Evolutionary conservation across 1,140 invertebrate genomes (phyloP).

Genomic region (Epicauta chinensis): DNA sequence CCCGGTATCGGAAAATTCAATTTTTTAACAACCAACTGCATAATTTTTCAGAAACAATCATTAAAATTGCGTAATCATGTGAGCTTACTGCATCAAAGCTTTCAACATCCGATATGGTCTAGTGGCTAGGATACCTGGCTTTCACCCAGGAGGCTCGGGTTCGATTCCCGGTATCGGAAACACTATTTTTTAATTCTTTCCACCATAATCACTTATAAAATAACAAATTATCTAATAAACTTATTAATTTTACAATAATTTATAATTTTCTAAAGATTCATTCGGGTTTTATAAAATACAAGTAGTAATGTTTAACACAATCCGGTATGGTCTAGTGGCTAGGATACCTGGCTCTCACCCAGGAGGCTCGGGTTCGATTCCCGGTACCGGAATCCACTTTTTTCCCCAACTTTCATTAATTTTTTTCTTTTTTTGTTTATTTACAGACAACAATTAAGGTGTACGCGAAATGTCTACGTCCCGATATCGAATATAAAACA

Average conservation of each 20-base stretch:
- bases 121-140: conserved; percentile 36
- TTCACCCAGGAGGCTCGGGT: conserved; percentile 37
- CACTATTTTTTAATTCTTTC: too few species aligned
- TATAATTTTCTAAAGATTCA: too few species aligned
- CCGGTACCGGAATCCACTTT: conserved; percentile 30
- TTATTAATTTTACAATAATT: too few species aligned
- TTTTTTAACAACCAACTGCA: too few species aligned
- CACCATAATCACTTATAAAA: too few species aligned
- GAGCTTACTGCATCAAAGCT: too few species aligned
- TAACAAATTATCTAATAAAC: too few species aligned
- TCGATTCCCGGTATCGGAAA: conserved; percentile 36
- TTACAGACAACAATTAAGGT: conserved; percentile 87
- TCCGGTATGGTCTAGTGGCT: conserved; percentile 38
- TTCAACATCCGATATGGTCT: conserved; percentile 30
- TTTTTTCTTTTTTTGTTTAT: conserved; percentile 33
- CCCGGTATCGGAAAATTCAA: too few species aligned
- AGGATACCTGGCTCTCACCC: conserved; percentile 37
- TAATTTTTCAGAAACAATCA: too few species aligned
- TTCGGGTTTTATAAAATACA: too few species aligned
- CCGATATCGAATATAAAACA: conserved; percentile 92
- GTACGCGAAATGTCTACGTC: conserved; percentile 77
- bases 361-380: conserved; percentile 38
- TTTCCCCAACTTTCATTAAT: conserved; percentile 3
- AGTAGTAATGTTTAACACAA: neutral
- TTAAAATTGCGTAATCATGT: too few species aligned